A percentile compares a stretch with the other conserved stretches of the same genome.
phyloP scores from a whole-genome alignment of 2,888 invertebrate genomes.

The Epiblema foenella region DNA sequence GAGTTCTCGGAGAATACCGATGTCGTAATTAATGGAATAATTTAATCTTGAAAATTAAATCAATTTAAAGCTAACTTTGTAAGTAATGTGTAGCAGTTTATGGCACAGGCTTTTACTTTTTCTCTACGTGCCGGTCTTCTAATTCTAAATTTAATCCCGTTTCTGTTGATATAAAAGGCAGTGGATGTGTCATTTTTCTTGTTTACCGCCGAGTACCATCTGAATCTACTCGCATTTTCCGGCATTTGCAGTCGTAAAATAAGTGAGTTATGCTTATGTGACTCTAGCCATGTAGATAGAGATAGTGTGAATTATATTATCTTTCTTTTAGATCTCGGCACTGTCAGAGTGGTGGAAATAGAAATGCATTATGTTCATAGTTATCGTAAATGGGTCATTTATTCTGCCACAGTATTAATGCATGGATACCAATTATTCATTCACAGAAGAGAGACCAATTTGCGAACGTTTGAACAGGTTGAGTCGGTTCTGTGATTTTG shows the following conservation, averaged over 20 bases:
- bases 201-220: conserved; percentile 44
- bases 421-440: conserved; percentile 41
- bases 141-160: conserved; percentile 49
- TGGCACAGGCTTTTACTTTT: conserved; percentile 55
- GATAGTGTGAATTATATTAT: conserved; percentile 10
- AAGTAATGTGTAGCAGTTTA: conserved; percentile 49
- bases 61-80: conserved; percentile 49
- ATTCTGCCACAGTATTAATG: conserved; percentile 20
- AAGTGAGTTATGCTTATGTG: conserved; percentile 48
- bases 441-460: conserved; percentile 44
- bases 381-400: neutral
- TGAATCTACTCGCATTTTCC: conserved; percentile 46
- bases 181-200: conserved; percentile 47
- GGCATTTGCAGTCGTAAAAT: conserved; percentile 52
- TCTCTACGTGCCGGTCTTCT: conserved; percentile 48
- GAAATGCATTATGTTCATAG: neutral
- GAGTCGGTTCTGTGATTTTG: conserved; percentile 43
- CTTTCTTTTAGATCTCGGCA: neutral
- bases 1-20: conserved; percentile 53
- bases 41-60: conserved; percentile 55
- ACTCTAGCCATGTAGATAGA: conserved; percentile 7
- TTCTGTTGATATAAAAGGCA: conserved; percentile 42
- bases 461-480: conserved; percentile 44
- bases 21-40: conserved; percentile 56
- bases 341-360: neutral